A percentile compares a stretch with the other conserved stretches of the same genome.
These are phyloP conservation scores for Anguilla anguilla DNA, from an alignment of 2,797 vertebrate species.

Conservation along the genomic window DNA sequence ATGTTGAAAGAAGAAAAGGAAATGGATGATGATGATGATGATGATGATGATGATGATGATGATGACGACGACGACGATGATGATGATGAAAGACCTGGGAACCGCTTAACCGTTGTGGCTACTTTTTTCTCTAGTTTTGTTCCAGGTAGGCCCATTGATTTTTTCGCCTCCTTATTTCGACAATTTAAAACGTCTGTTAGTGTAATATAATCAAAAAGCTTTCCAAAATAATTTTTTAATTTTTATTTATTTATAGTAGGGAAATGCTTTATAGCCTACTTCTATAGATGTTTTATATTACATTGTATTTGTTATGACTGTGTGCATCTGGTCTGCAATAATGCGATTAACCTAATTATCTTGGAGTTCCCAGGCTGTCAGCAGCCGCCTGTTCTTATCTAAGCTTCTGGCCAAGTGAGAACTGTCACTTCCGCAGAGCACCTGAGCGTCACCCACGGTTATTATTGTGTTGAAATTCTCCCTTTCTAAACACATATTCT, in stretches of 20 bases:
- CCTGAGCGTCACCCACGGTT: not conserved
- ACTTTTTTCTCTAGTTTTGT: constrained; percentile 6
- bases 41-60: not conserved
- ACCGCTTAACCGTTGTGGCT: not conserved
- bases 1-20: constrained; percentile 19
- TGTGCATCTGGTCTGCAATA: not conserved
- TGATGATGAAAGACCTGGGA: not conserved
- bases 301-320: not conserved
- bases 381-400: not conserved
- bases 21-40: constrained; percentile 13
- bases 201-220: not conserved
- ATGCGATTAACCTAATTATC: not conserved
- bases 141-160: constrained; percentile 1
- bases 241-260: not conserved
- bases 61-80: not conserved
- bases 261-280: too few species aligned
- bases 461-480: too few species aligned
- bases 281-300: not conserved
- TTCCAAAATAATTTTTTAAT: not conserved
- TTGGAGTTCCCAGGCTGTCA: not conserved
- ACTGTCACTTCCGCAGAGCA: not conserved
- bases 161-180: too few species aligned
- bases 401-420: not conserved
- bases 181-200: not conserved
- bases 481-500: too few species aligned